A percentile compares a stretch with the other conserved stretches of the same genome.
Conservation (phyloP, 1,140 invertebrate species). For the Danaus plexippus region DNA sequence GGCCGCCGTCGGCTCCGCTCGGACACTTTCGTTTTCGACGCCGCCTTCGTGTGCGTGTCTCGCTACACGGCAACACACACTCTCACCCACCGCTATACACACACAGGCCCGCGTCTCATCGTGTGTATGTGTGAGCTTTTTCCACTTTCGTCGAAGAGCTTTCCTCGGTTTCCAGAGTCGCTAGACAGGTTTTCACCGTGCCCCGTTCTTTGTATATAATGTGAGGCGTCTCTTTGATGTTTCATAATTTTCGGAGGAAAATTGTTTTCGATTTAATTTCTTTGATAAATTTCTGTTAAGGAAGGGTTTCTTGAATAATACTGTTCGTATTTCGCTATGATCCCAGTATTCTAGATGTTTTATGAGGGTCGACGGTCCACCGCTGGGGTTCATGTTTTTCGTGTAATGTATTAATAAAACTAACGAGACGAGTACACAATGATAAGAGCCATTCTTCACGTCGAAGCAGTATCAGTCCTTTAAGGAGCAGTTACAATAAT, state of each 20-base stretch:
- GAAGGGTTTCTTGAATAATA: too few species aligned
- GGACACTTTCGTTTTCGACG: constrained; percentile 69
- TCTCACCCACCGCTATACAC: constrained; percentile 30
- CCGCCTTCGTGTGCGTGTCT: constrained; percentile 34
- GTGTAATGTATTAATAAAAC: too few species aligned
- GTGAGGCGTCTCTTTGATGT: constrained; percentile 21
- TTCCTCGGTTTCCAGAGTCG: constrained; percentile 65
- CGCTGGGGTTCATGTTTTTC: too few species aligned
- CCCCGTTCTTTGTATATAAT: constrained; percentile 32
- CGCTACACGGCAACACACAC: not conserved
- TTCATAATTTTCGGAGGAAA: constrained; percentile 2
- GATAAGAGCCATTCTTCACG: not conserved
- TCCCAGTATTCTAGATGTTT: too few species aligned
- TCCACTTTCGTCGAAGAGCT: constrained; percentile 62
- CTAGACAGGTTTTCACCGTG: constrained; percentile 53
- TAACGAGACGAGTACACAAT: too few species aligned
- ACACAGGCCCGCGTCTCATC: constrained; percentile 25
- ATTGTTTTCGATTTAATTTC: too few species aligned
- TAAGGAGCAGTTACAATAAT: constrained; percentile 20
- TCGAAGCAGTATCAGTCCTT: not conserved
- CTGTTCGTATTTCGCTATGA: too few species aligned
- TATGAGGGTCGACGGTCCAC: too few species aligned
- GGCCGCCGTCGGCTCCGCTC: constrained; percentile 55
- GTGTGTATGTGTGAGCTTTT: constrained; percentile 52
- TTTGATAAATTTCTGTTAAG: too few species aligned